These are phyloP conservation scores for Lanistes nyassanus DNA, from an alignment of 1,140 invertebrate species.

Conservation along the genomic window DNA sequence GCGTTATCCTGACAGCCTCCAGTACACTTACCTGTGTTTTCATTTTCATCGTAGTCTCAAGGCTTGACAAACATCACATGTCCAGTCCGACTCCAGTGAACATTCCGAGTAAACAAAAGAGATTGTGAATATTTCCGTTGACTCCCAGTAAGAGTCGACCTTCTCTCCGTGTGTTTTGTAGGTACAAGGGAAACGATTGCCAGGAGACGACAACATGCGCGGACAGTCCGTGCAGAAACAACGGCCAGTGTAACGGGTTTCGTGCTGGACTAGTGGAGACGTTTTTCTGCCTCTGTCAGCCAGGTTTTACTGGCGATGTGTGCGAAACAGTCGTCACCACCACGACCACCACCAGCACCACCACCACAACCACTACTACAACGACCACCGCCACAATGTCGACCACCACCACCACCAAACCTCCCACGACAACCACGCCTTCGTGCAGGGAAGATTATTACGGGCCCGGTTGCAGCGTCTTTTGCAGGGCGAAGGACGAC, in stretches of 20 bases:
- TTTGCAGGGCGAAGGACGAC: constrained; percentile 28
- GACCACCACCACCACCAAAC: neutral
- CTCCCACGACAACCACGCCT: neutral
- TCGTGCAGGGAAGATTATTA: constrained; percentile 30
- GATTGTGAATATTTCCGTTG: too few species aligned
- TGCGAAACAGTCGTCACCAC: constrained; percentile 26
- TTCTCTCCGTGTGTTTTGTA: neutral
- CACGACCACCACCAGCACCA: constrained; percentile 20
- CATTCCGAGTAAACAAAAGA: too few species aligned
- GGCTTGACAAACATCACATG: too few species aligned
- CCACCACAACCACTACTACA: constrained; percentile 11
- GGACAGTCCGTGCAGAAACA: constrained; percentile 82
- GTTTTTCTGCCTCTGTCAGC: constrained; percentile 28
- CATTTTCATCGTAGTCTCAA: too few species aligned
- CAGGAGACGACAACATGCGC: constrained; percentile 75
- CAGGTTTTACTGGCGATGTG: constrained; percentile 25
- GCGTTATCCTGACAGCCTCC: too few species aligned
- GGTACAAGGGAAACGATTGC: constrained; percentile 29
- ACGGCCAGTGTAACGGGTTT: constrained; percentile 75
- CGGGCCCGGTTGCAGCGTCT: constrained; percentile 25
- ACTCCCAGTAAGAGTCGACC: neutral
- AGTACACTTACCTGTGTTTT: too few species aligned
- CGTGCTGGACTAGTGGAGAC: neutral
- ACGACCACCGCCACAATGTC: neutral
- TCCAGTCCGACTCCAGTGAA: too few species aligned